Evolutionary conservation across 2,888 invertebrate species (phyloP), one percentile per base, ranked within the genome.

Genomic region (Chelonus formosanus): DNA sequence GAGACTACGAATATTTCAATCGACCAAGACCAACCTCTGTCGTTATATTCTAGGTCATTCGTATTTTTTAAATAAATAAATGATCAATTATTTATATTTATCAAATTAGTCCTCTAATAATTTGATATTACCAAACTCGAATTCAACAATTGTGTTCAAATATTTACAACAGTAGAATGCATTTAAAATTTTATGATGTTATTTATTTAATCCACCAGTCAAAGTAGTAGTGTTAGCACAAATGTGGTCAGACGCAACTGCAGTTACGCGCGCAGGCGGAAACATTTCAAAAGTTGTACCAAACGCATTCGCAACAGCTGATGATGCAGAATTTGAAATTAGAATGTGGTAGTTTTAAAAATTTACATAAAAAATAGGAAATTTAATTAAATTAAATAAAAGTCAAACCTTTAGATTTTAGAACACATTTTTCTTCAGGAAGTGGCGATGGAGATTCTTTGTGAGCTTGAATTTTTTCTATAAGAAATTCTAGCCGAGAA

Each of bases 391-490:
- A 5, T 35, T n/a, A 50, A 53, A 55, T 31, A 10, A 47, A 58
- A 69, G 35, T 64, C 74, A 63, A 73, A 82, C 81, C 82, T 80
- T 80, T 82, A 40, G 56, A 73, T 75, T 63, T 75, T 57, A 60
- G 67, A 68, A 43, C 74, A 73, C 54, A 76, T 75, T 72, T 80
- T 10, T 76, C 76, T 54, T 72, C 72, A 36, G 70, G 71, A 6
- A 74, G 88, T 31, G 76, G 76, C 43, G 76, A 77, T 63, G 74
- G 89, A 74, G 90, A 90, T 82, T 93, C 93, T 86, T 93, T 93
- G 78, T 91, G 92, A 4, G 92, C 92, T 83, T 94, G 94, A 76
- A 94, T 93, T 86, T 93, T 94, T 84, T 93, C 93, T 75, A 94
- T 94, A 76, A 94, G 88, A 81, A 92, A 90, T 85, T 94, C 93